Evolutionary conservation across 2,113 vertebrate genomes (phyloP).

Genomic region (Campylomormyrus tamandua): DNA sequence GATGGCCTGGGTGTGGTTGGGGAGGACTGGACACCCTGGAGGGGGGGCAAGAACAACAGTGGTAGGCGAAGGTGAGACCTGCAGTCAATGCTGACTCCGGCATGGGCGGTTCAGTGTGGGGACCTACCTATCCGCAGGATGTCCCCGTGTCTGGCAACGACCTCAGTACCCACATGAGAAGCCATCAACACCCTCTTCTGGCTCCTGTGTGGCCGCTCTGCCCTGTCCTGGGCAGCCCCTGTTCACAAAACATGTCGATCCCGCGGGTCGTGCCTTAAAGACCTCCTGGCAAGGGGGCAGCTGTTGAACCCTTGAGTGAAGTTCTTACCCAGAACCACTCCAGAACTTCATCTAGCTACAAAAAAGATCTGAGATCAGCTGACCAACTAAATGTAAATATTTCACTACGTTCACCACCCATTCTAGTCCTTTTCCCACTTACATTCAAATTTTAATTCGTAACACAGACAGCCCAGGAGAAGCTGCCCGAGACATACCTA

Average conservation of each 20-base stretch:
- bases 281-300: background rate
- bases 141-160: constrained; percentile 58
- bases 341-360: background rate
- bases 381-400: background rate
- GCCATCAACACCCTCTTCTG: constrained; percentile 64
- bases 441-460: background rate
- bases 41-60: background rate
- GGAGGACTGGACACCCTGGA: constrained; percentile 59
- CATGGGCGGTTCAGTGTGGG: background rate
- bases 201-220: constrained; percentile 37
- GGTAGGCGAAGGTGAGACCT: background rate
- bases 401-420: background rate
- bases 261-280: no score
- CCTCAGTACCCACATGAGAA: constrained; percentile 54
- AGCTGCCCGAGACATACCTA: background rate
- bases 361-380: background rate
- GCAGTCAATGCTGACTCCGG: background rate
- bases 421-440: background rate
- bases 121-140: constrained; percentile 63
- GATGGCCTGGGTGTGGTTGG: constrained; percentile 53
- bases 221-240: constrained; percentile 33
- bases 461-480: background rate
- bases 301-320: background rate
- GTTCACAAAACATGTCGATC: constrained; percentile 5
- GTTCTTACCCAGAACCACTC: background rate